Evolutionary conservation across 2,888 invertebrate genomes (phyloP).

Genomic region (Drosophila histrio): DNA sequence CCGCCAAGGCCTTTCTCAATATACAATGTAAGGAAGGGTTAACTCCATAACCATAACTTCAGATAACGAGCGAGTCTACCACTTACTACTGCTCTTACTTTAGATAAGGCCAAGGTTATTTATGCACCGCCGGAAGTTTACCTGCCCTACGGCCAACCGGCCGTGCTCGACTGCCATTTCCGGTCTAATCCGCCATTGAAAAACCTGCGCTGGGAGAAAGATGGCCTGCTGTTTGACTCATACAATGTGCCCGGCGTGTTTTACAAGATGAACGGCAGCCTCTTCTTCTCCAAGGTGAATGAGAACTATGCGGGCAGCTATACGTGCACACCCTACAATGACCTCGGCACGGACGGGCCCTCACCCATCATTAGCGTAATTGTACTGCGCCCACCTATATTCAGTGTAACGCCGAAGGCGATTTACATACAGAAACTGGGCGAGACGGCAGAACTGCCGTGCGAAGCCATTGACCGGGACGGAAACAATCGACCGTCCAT

Average conservation of each 20-base stretch:
- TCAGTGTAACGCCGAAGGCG: conserved; percentile 91
- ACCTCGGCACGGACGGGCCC: conserved; percentile 93
- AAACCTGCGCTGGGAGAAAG: conserved; percentile 96
- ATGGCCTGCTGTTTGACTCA: conserved; percentile 95
- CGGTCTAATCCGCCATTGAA: conserved; percentile 96
- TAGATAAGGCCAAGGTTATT: conserved; percentile 96
- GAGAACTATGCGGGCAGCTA: conserved; percentile 94
- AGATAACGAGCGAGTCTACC: not conserved
- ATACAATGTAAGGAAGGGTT: conserved; percentile 91
- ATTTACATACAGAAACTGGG: conserved; percentile 93
- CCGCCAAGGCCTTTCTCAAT: conserved; percentile 93
- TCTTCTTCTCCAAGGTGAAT: conserved; percentile 92
- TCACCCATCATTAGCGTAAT: conserved; percentile 93
- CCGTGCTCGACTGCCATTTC: conserved; percentile 95
- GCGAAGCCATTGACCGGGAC: conserved; percentile 90
- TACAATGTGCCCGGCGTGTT: conserved; percentile 95
- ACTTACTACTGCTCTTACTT: too few relatives aligned
- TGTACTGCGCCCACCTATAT: conserved; percentile 93
- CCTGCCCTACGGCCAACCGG: conserved; percentile 92
- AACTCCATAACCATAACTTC: not conserved
- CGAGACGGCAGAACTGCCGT: conserved; percentile 92
- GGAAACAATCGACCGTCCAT: conserved; percentile 87
- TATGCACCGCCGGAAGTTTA: conserved; percentile 93
- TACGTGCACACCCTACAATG: conserved; percentile 96
- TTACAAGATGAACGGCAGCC: conserved; percentile 92